A percentile compares a stretch with the other conserved stretches of the same genome.
phyloP scores from a whole-genome alignment of 2,113 vertebrate genomes.

The Chloropsis hardwickii region DNA sequence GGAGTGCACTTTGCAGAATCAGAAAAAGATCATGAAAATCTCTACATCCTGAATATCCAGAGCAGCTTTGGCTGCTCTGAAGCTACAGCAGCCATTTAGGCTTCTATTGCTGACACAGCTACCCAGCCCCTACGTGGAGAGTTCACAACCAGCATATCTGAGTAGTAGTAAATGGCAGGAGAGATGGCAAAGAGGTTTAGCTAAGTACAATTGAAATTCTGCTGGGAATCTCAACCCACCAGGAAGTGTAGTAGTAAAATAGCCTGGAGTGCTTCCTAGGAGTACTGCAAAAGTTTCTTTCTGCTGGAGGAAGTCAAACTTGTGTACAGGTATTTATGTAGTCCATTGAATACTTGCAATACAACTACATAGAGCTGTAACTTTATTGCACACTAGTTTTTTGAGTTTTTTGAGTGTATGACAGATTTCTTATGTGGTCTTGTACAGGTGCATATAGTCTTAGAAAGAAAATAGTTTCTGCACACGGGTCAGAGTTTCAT shows the following conservation, averaged over 20 bases:
- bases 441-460: background rate
- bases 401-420: background rate
- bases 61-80: background rate
- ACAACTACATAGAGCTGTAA: background rate
- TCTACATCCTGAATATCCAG: background rate
- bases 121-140: background rate
- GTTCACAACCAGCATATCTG: background rate
- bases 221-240: background rate
- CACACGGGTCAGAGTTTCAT: background rate
- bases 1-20: background rate
- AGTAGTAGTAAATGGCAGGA: background rate
- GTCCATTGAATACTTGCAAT: background rate
- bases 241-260: background rate
- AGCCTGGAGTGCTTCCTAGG: background rate
- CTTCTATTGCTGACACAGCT: background rate
- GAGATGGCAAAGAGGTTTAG: background rate
- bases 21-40: background rate
- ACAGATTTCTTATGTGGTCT: background rate
- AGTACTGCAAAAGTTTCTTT: background rate
- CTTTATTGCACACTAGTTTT: background rate
- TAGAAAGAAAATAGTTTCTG: background rate
- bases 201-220: background rate
- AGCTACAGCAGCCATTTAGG: background rate
- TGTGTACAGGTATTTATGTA: background rate
- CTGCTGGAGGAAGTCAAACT: background rate